Evolutionary conservation across 2,888 invertebrate genomes (phyloP).

Genomic region (Plagiodera versicolora): DNA sequence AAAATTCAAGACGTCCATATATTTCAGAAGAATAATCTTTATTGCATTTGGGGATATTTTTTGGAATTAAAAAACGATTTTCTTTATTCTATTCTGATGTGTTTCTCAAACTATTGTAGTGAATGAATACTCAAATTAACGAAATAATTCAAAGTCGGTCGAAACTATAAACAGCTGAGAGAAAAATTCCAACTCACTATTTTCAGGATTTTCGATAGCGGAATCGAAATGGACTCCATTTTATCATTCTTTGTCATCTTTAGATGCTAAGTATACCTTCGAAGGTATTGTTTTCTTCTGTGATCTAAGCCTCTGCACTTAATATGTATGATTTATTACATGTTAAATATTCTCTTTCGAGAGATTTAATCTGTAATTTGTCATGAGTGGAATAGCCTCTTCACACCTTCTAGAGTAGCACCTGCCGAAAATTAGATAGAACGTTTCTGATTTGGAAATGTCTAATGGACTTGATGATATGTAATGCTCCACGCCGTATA

Average conservation of each 20-base stretch:
- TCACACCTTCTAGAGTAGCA: not conserved
- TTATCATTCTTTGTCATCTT: not conserved
- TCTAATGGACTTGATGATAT: not conserved
- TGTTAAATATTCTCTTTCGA: not conserved
- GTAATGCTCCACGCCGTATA: no score
- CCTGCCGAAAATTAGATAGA: not conserved
- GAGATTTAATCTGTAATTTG: not conserved
- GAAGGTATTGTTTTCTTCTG: not conserved
- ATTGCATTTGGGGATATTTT: no score
- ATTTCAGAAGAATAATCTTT: no score
- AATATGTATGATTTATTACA: not conserved
- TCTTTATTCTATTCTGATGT: no score
- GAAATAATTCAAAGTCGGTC: no score
- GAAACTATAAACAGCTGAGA: no score
- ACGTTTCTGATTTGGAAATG: not conserved
- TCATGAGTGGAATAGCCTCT: not conserved
- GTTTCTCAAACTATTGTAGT: no score
- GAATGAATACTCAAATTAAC: no score
- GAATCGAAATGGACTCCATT: not conserved
- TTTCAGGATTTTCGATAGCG: not conserved
- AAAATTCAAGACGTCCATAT: no score
- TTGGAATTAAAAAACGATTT: no score
- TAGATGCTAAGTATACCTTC: not conserved
- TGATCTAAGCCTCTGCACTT: not conserved
- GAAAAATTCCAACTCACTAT: not conserved